Conservation (phyloP, 2,888 invertebrate genomes). For the Portevinia maculata region DNA sequence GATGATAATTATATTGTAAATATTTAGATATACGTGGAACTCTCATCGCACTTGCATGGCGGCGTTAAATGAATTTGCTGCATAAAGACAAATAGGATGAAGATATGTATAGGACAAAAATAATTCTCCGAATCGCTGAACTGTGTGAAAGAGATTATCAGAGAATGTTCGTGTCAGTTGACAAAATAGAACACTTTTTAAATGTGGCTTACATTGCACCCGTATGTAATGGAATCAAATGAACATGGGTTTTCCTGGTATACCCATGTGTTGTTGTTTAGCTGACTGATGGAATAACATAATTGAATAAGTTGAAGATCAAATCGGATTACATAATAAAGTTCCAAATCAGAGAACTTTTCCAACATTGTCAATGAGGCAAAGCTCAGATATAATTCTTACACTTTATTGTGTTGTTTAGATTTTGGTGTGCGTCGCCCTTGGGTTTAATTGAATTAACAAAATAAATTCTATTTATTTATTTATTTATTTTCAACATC, state of each 20-base stretch:
- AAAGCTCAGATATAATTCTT: neutral
- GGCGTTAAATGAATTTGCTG: constrained; percentile 15
- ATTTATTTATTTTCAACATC: too few species aligned
- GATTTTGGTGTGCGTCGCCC: neutral
- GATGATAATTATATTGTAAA: constrained; percentile 30
- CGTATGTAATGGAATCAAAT: too few species aligned
- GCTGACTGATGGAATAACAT: neutral
- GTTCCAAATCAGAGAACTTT: neutral
- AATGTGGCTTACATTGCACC: too few species aligned
- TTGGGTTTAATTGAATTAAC: constrained; percentile 18
- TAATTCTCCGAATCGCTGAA: constrained; percentile 23
- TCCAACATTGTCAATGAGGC: neutral
- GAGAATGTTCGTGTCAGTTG: too few species aligned
- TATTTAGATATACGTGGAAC: constrained; percentile 5
- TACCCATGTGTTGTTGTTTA: neutral
- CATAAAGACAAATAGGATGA: constrained; percentile 1
- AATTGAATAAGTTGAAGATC: too few species aligned
- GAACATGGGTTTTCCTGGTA: constrained; percentile 1
- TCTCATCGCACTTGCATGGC: too few species aligned
- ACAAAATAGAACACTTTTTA: too few species aligned
- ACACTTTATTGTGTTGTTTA: neutral
- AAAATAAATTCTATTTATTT: too few species aligned
- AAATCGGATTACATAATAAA: too few species aligned
- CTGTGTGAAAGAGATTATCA: constrained; percentile 7
- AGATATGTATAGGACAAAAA: neutral